A percentile compares a stretch with the other conserved stretches of the same genome.
Evolutionary conservation across 1,140 invertebrate genomes (phyloP).

Genomic region (Drosophila jambulina): DNA sequence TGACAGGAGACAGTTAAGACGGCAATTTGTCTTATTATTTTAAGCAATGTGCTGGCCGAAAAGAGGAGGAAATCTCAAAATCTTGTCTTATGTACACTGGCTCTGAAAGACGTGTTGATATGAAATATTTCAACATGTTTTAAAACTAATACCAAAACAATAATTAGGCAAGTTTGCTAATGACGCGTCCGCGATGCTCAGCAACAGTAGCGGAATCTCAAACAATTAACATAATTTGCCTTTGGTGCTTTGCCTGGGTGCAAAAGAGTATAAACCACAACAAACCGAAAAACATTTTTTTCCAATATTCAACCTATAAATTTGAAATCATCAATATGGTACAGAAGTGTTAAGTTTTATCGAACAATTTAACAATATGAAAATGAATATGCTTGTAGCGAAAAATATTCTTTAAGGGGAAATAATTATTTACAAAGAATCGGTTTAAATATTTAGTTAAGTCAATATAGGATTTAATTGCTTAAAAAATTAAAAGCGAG

Average conservation of each 20-base stretch:
- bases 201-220: conserved; percentile 62
- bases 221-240: conserved; percentile 63
- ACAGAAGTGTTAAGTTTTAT: not conserved
- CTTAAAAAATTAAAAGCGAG: not conserved
- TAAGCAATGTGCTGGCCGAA: not conserved
- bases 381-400: not conserved
- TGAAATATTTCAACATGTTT: conserved; percentile 50
- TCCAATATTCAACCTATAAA: conserved; percentile 6
- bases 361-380: not conserved
- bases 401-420: not conserved
- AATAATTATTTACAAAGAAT: too few relatives aligned
- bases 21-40: conserved; percentile 37
- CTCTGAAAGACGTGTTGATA: conserved; percentile 49
- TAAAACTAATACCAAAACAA: conserved; percentile 45
- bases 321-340: conserved; percentile 5
- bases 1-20: conserved; percentile 31
- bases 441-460: not conserved
- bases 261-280: conserved; percentile 8
- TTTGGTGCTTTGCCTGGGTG: conserved; percentile 22
- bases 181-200: conserved; percentile 41
- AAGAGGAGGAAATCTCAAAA: conserved; percentile 16
- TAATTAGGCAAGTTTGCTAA: conserved; percentile 62
- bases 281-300: not conserved
- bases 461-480: not conserved
- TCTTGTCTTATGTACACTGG: conserved; percentile 1